Evolutionary conservation across 2,888 invertebrate species (phyloP), one percentile per base, ranked within the genome.

Genomic region (Lithosia quadra): DNA sequence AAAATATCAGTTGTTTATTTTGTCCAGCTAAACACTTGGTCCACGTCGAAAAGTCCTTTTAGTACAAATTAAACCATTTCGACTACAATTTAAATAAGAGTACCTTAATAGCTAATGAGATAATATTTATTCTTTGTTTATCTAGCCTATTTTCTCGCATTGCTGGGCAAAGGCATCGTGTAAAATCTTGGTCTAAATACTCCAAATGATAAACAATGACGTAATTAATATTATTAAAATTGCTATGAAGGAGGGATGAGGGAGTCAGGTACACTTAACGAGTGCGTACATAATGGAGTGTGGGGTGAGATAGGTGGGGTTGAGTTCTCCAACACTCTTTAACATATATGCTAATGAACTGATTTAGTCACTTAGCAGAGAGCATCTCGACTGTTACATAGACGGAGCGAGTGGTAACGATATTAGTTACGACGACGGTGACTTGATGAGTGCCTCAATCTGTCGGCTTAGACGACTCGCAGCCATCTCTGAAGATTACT

Each of bases 281-380:
- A 18, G 18, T 43, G 43, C 18, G 43, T 43, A 43, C 18, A 18
- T 15, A 43, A 43, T 43, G 43, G 18, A 5, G 18, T 43, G 18
- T 18, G 43, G 18, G 43, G 39, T 13, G 5, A 43, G 43, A 43
- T 18, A 43, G 43, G 43, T 43, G 18, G 43, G 18, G 18, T 8
- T 18, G 43, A 43, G 18, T 43, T 43, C 43, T 43, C 18, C 8
- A 18, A 43, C 43, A 43, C 43, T 43, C 43, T 43, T 43, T 43
- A 43, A 43, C 43, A 43, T 43, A 43, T 43, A 43, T 43, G 43
- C 43, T 43, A 43, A 43, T 43, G 43, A 43, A 43, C 43, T 43
- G 43, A 43, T 43, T 43, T 43, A 43, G 43, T 43, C 43, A 43
- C 43, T 43, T 18, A 43, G 43, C 18, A 43, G 43, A 43, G 43